Conservation (phyloP, 2,888 invertebrate genomes). For the Cheilosia vernalis region DNA sequence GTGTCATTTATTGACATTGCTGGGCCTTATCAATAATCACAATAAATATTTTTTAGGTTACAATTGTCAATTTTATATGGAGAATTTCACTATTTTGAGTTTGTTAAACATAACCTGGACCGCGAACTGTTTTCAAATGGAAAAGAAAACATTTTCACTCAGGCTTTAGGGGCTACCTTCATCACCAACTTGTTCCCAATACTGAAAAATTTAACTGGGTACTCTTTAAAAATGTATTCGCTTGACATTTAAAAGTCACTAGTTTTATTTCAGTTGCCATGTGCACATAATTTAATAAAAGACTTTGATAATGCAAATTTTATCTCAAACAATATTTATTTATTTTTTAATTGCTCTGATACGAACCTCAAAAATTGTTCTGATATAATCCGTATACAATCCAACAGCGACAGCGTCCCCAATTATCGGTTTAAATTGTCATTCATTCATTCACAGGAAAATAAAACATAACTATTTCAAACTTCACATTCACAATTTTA, state of each 20-base stretch:
- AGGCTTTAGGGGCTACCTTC: no score
- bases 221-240: not conserved
- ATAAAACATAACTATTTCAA: not conserved
- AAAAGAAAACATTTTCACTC: no score
- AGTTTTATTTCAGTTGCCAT: not conserved
- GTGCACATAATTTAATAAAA: not conserved
- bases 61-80: no score
- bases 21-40: no score
- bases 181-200: no score
- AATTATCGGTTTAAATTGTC: slow-evolving; percentile 2
- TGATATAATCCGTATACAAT: slow-evolving; percentile 47
- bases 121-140: no score
- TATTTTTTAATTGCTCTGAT: not conserved
- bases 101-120: no score
- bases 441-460: slow-evolving; percentile 14
- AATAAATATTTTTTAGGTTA: no score
- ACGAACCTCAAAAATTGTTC: not conserved
- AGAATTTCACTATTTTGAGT: no score
- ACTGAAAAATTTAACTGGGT: no score
- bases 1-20: no score
- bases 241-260: not conserved
- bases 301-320: not conserved
- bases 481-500: slow-evolving; percentile 22
- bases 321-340: not conserved
- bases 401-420: slow-evolving; percentile 9